Conservation (phyloP, 2,113 vertebrate genomes). For the Atlantisia rogersi region DNA sequence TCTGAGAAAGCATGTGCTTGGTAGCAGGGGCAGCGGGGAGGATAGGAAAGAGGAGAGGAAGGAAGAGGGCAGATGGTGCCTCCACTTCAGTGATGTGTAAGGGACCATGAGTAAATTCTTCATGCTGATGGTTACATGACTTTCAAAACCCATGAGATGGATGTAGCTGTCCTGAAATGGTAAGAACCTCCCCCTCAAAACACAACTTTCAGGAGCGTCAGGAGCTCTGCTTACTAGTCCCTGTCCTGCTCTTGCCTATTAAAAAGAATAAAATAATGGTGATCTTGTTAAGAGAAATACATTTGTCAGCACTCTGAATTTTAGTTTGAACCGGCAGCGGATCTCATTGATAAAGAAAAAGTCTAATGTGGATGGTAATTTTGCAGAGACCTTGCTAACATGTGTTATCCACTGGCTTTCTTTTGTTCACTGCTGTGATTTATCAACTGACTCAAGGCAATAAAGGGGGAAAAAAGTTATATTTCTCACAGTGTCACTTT, state of each 20-base stretch:
- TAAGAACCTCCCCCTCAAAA: not conserved
- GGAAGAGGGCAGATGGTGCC: not conserved
- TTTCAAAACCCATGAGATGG: not conserved
- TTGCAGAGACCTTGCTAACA: slow-evolving; percentile 60
- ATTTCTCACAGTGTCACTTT: slow-evolving; percentile 44
- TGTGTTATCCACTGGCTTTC: slow-evolving; percentile 46
- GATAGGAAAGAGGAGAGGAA: not conserved
- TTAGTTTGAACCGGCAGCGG: slow-evolving; percentile 10
- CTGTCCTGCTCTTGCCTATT: not conserved
- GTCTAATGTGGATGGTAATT: slow-evolving; percentile 39
- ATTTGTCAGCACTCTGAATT: slow-evolving; percentile 56
- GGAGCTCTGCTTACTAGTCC: not conserved
- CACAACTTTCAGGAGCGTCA: not conserved
- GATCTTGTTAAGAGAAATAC: slow-evolving; percentile 22
- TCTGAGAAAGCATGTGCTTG: accelerated
- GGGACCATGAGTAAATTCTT: not conserved
- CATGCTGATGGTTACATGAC: accelerated
- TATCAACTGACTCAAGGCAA: slow-evolving; percentile 63
- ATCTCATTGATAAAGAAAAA: slow-evolving; percentile 47
- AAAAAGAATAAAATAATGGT: not conserved
- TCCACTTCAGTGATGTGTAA: accelerated
- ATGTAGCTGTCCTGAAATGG: not conserved
- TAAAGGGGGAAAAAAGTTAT: slow-evolving; percentile 30
- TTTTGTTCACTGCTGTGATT: slow-evolving; percentile 64
- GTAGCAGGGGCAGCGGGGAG: not conserved